Conservation (phyloP, 2,888 invertebrate species). For the Glyphotaelius pellucidus region DNA sequence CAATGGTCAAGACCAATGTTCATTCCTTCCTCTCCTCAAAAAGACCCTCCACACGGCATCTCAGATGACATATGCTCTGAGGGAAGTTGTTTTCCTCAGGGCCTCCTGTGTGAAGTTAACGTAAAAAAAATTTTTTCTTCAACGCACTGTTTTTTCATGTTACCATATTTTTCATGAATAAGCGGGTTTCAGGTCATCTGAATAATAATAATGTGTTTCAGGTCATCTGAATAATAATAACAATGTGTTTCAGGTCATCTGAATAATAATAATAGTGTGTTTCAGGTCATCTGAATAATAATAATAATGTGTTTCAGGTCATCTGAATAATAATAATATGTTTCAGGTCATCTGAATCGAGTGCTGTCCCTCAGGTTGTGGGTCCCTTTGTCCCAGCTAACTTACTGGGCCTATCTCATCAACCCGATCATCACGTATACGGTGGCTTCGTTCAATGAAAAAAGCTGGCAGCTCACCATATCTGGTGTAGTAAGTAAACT, state of each 20-base stretch:
- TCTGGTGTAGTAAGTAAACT: constrained; percentile 10
- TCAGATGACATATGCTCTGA: too few relatives aligned
- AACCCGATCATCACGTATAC: constrained; percentile 48
- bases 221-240: constrained; percentile 47
- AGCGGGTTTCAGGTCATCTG: constrained; percentile 50
- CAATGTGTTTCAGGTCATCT: constrained; percentile 52
- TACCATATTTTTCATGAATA: not conserved
- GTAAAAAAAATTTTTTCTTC: too few relatives aligned
- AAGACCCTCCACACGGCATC: too few relatives aligned
- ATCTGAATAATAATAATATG: too few relatives aligned
- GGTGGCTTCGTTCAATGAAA: constrained; percentile 39
- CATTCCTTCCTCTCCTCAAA: too few relatives aligned
- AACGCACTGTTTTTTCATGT: too few relatives aligned
- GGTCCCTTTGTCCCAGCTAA: constrained; percentile 49
- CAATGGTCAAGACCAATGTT: too few relatives aligned
- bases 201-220: too few relatives aligned
- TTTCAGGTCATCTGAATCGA: constrained; percentile 48
- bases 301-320: too few relatives aligned
- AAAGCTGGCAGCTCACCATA: constrained; percentile 40
- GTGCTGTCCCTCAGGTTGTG: constrained; percentile 37
- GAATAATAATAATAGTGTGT: too few relatives aligned
- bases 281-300: constrained; percentile 50
- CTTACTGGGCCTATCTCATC: constrained; percentile 51
- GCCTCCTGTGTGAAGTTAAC: too few relatives aligned
- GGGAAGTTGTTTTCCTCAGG: too few relatives aligned